Base-by-base conservation (phyloP, 2,113 vertebrate species). In the Mesoclemmys tuberculata region DNA sequence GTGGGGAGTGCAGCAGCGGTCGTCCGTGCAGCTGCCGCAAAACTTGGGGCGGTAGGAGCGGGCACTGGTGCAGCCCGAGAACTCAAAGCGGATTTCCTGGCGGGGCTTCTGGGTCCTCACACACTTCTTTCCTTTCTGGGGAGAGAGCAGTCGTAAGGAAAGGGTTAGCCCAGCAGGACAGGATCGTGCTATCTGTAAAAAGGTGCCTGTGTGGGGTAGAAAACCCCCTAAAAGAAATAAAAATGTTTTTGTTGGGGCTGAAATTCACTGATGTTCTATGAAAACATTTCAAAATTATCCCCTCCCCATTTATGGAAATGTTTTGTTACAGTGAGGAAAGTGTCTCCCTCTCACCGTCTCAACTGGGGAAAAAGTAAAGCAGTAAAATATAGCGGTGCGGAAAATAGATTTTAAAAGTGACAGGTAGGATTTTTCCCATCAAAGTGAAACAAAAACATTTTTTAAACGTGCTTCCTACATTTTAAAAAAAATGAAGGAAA, bases 91-190 rank as follows among this genome's bases (percentile, higher is more conserved):
- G 93, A 98, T 96, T 12, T 92, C 97, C 19, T 82, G 95, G 35
- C 84, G 93, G 14, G 94, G 94, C 88, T 96, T 98, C 0, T 97
- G 97, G 41, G 97, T 98, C 55, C 98, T 82, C 68, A 98, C 88
- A 1, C 98, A 99, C 93, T 98, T 98, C 95, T 98, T 98, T 8
- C 98, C 98, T 75, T 91, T 98, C 98, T 99, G 94, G 6, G 55
- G 87, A 92, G 84, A 90, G 55, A 96, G 56, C 7, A 58, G 48
- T 29, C 38, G 31, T 31, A 16, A 81, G 10, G 1, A 22, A 10
- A 1, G 8, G 54, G 55, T 91, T 82, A 94, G 38, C 6, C 3
- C 16, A 1, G 3, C 10, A 9, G 29, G 35, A 0, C 1, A n/a
- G 38, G 75, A 52, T 6, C 7, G 4, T 3, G n/a, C 11, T 54